Base-by-base conservation (phyloP, 2,797 vertebrate genomes). In the Cryptoprocta ferox region DNA sequence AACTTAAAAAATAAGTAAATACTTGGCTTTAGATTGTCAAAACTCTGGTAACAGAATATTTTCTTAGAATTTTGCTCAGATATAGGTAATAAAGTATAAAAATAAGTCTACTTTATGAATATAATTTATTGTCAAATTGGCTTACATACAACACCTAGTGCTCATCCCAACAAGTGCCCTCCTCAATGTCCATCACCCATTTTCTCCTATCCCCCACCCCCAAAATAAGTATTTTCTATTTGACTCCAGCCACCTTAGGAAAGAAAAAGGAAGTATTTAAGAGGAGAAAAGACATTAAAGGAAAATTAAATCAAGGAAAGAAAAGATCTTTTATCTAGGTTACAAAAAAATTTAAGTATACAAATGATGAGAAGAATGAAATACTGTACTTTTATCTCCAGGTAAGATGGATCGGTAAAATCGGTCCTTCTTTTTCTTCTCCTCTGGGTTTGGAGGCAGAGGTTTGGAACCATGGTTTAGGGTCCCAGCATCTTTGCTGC, bases 381-480 rank as follows among this genome's bases (percentile, higher is more conserved):
- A 94, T 94, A 89, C 93, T 89, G 95, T 99, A 99, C 99, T 99
- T 99, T 99, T 99, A 97, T 99, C 99, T 84, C 99, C 99, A 0
- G 99, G 99, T 97, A 99, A 99, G 97, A 99, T 99, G 94, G 99
- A 99, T 8, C 99, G 98, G 95, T 99, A 99, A 80, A 99, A 99
- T 83, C 99, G 98, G 78, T 99, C 99, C 90, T 98, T 98, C 97
- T 99, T 99, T 96, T 99, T 99, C 99, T 99, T 99, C 98, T 99
- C 99, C 97, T 99, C 99, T 0, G 99, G 99, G 97, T 99, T 99
- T 42, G 99, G 99, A 59, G 99, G 99, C 97, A 99, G 99, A 83
- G 99, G 99, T 97, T 99, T 99, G 89, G 99, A 99, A 98, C 99
- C 99, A 6, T 99, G 99, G 98, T 99, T 99, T 65, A 99, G 98